These are phyloP conservation scores for Sitta europaea DNA, from an alignment of 2,113 vertebrate species.

Conservation along the genomic window DNA sequence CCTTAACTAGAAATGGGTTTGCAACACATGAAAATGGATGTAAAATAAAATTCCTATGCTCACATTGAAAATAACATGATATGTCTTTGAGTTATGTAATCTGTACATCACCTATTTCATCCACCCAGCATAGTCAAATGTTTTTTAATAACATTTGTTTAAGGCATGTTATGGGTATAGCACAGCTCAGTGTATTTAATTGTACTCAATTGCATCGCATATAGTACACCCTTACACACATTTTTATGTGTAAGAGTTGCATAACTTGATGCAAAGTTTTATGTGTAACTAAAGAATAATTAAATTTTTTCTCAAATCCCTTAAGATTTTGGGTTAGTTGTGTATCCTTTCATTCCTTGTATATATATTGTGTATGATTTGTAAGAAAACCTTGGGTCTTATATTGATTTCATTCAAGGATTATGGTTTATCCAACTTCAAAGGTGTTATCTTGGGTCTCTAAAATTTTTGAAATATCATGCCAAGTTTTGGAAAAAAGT, in stretches of 20 bases:
- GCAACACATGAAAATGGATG: not conserved
- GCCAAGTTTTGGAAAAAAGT: not conserved
- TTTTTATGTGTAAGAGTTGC: not conserved
- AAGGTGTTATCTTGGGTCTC: slow-evolving; percentile 19
- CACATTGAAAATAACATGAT: not conserved
- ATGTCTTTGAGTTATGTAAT: not conserved
- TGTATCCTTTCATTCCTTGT: not conserved
- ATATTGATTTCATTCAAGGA: slow-evolving; percentile 57
- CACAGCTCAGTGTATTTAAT: not conserved
- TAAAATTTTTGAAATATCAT: slow-evolving; percentile 54
- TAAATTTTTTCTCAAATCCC: not conserved
- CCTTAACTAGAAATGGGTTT: not conserved
- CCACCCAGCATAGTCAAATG: not conserved
- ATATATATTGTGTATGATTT: slow-evolving; percentile 23
- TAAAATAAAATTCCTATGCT: not conserved
- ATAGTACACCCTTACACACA: not conserved
- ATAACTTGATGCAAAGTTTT: not conserved
- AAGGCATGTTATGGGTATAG: not conserved
- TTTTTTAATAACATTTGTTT: not conserved
- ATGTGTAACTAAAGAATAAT: not conserved
- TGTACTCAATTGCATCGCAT: not conserved
- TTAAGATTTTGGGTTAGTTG: not conserved
- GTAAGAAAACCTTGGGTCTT: slow-evolving; percentile 16
- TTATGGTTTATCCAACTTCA: slow-evolving; percentile 52
- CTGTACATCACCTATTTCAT: not conserved